Percentiles rank a stretch among this genome's conserved stretches.
Conservation (phyloP, 2,113 vertebrate genomes). For the Gymnogyps californianus region DNA sequence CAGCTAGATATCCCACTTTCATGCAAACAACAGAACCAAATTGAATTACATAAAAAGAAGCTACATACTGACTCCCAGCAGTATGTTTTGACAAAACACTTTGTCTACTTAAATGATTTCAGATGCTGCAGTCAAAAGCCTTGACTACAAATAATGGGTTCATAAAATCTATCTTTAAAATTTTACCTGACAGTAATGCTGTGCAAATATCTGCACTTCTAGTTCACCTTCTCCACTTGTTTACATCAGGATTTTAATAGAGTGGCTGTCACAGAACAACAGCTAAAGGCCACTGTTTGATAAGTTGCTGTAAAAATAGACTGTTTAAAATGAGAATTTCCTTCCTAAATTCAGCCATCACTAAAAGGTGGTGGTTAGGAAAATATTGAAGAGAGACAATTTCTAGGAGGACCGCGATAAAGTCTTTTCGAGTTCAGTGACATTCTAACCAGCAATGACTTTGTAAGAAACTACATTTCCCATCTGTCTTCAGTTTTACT, state of each 20-base stretch:
- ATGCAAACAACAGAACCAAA: conserved; percentile 75
- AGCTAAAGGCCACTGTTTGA: conserved; percentile 80
- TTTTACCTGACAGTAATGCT: conserved; percentile 83
- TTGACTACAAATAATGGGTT: conserved; percentile 83
- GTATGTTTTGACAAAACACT: conserved; percentile 84
- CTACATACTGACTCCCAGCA: conserved; percentile 75
- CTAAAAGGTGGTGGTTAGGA: conserved; percentile 56
- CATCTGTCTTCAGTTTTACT: conserved; percentile 25
- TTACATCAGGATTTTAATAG: conserved; percentile 83
- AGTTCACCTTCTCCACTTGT: conserved; percentile 80
- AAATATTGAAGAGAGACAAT: conserved; percentile 45
- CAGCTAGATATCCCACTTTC: conserved; percentile 73
- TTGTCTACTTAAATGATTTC: conserved; percentile 85
- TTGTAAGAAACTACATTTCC: conserved; percentile 63
- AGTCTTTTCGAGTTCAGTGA: conserved; percentile 52
- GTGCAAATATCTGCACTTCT: conserved; percentile 80
- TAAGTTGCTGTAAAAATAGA: conserved; percentile 78
- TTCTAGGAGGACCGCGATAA: conserved; percentile 48
- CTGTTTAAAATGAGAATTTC: conserved; percentile 77
- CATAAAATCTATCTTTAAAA: conserved; percentile 82
- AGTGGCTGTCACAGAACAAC: conserved; percentile 79
- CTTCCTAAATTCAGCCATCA: conserved; percentile 72
- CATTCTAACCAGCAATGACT: conserved; percentile 50
- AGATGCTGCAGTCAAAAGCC: conserved; percentile 82
- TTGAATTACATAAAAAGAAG: conserved; percentile 81